Evolutionary conservation across 2,888 invertebrate genomes (phyloP).

Genomic region (Sphecodes monilicornis): DNA sequence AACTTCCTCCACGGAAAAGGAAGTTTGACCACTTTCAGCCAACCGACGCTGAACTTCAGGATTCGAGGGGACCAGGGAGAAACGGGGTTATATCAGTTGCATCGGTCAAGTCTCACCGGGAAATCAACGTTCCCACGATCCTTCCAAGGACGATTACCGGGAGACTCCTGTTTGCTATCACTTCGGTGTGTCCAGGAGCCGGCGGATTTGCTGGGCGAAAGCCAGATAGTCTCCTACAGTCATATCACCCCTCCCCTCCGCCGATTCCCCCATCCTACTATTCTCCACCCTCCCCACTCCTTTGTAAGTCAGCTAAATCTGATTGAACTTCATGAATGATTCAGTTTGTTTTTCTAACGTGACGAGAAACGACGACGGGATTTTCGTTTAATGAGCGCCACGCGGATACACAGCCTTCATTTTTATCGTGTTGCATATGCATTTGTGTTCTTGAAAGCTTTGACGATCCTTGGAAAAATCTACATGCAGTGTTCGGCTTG

Average conservation of each 20-base stretch:
- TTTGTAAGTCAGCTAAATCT: constrained; percentile 7
- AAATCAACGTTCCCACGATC: constrained; percentile 50
- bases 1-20: constrained; percentile 68
- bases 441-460: background rate
- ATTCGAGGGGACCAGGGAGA: background rate
- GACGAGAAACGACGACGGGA: background rate
- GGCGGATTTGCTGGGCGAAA: background rate
- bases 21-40: constrained; percentile 60
- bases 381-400: background rate
- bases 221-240: background rate
- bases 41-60: constrained; percentile 48
- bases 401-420: background rate
- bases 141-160: constrained; percentile 21
- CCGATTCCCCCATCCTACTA: too few relatives aligned
- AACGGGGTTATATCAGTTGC: constrained; percentile 54
- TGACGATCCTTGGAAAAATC: background rate
- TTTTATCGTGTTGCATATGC: background rate
- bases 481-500: background rate
- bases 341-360: constrained; percentile 6
- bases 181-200: background rate
- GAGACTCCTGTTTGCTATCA: constrained; percentile 25
- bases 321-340: constrained; percentile 11
- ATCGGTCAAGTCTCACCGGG: constrained; percentile 46
- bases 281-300: background rate
- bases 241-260: background rate